Evolutionary conservation across 2,113 vertebrate genomes (phyloP).

Genomic region (Nothobranchius furzeri): DNA sequence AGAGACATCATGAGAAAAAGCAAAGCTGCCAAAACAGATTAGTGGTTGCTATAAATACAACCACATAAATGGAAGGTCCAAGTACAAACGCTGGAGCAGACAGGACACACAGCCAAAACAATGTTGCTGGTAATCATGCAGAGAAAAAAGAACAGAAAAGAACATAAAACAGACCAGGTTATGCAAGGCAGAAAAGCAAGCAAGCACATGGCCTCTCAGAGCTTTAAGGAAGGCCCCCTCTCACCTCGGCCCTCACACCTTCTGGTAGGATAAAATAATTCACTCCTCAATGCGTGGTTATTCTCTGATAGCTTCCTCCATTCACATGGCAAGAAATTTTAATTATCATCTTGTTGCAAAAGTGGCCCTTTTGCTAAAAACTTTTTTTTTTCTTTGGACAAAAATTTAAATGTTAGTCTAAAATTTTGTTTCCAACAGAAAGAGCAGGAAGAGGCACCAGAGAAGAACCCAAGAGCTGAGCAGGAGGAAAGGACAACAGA

Average conservation of each 20-base stretch:
- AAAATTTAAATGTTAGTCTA: constrained; percentile 13
- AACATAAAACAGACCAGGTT: constrained; percentile 47
- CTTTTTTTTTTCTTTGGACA: constrained; percentile 8
- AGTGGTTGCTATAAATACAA: constrained; percentile 29
- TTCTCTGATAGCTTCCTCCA: constrained; percentile 50
- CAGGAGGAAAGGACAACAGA: constrained; percentile 55
- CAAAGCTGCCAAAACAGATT: constrained; percentile 19
- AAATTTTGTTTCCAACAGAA: constrained; percentile 18
- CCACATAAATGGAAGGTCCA: constrained; percentile 31
- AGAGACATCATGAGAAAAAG: background rate
- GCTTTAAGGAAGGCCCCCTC: constrained; percentile 54
- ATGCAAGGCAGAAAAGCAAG: constrained; percentile 63
- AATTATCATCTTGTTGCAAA: background rate
- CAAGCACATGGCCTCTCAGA: constrained; percentile 70
- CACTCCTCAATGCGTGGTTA: constrained; percentile 51
- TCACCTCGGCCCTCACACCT: constrained; percentile 63
- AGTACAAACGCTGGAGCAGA: constrained; percentile 48
- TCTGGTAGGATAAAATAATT: constrained; percentile 49
- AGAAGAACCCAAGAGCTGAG: constrained; percentile 63
- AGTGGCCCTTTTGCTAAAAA: background rate
- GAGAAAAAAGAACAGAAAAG: constrained; percentile 39
- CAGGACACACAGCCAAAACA: constrained; percentile 50
- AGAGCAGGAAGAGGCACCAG: constrained; percentile 39
- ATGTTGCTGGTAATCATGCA: constrained; percentile 64
- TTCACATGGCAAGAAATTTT: constrained; percentile 4